Evolutionary conservation across 1,140 invertebrate genomes (phyloP).

Genomic region (Sarcophaga bullata): DNA sequence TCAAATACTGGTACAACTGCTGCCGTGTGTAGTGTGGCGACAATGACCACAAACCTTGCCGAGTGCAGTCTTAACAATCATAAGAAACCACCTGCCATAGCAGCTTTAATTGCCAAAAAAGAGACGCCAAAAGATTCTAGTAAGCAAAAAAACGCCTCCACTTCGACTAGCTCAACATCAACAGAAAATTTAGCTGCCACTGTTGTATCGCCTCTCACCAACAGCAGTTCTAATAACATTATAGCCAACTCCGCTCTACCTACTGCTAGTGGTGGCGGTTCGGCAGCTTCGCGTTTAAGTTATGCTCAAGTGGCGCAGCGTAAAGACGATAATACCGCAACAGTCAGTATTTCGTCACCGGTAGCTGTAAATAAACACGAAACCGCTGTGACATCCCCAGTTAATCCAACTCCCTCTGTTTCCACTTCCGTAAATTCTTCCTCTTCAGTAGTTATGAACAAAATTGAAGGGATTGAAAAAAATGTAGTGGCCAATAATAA

Average conservation of each 20-base stretch:
- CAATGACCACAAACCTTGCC: slow-evolving; percentile 53
- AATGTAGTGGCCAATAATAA: slow-evolving; percentile 26
- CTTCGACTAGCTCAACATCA: slow-evolving; percentile 63
- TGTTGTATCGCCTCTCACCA: background rate
- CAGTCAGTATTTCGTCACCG: slow-evolving; percentile 29
- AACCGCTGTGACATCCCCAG: background rate
- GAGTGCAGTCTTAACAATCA: slow-evolving; percentile 58
- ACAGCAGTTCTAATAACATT: background rate
- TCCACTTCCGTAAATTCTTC: background rate
- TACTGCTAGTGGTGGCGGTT: slow-evolving; percentile 44
- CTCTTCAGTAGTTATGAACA: background rate
- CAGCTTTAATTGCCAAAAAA: slow-evolving; percentile 58
- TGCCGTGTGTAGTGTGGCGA: slow-evolving; percentile 53
- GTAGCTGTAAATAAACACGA: slow-evolving; percentile 45
- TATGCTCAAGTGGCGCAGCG: slow-evolving; percentile 85
- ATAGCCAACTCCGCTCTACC: background rate
- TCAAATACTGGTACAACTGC: background rate
- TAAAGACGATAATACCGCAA: slow-evolving; percentile 16
- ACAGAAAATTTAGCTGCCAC: slow-evolving; percentile 54
- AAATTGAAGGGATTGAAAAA: slow-evolving; percentile 18
- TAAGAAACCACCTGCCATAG: slow-evolving; percentile 56
- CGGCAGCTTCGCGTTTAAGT: slow-evolving; percentile 74
- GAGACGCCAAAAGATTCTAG: slow-evolving; percentile 54
- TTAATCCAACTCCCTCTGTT: background rate
- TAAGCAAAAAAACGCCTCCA: slow-evolving; percentile 61